These are phyloP conservation scores for Peromyscus maniculatus DNA, from an alignment of 2,113 vertebrate genomes.

Conservation along the genomic window DNA sequence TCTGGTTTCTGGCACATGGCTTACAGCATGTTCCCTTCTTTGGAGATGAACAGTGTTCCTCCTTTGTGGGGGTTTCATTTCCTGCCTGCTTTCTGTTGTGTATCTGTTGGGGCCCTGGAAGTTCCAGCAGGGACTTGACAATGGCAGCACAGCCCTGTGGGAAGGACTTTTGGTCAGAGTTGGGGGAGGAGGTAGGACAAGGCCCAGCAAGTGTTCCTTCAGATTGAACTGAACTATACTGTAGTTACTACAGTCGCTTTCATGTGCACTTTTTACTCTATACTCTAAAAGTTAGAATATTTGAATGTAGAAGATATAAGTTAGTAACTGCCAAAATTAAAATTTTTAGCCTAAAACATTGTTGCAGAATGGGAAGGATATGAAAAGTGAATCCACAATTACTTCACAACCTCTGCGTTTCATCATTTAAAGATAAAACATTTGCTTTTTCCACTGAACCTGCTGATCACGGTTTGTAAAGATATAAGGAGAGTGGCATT, in stretches of 20 bases:
- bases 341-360: conserved; percentile 29
- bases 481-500: neutral
- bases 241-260: neutral
- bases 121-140: neutral
- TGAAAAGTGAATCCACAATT: neutral
- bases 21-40: neutral
- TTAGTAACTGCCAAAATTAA: neutral
- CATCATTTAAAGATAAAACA: conserved; percentile 16
- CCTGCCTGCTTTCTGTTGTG: neutral
- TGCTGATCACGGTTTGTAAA: neutral
- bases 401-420: conserved; percentile 24
- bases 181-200: neutral
- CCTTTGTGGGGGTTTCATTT: neutral
- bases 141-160: neutral
- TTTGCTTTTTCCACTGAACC: neutral
- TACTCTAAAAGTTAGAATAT: conserved; percentile 40
- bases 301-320: neutral
- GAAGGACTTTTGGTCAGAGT: neutral
- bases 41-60: neutral
- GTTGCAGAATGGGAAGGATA: neutral
- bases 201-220: neutral
- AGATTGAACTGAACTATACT: neutral
- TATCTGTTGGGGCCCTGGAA: neutral
- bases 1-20: neutral
- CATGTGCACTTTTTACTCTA: neutral